Evolutionary conservation across 2,797 vertebrate genomes (phyloP), one percentile per base, ranked within the genome.

Genomic region (Bufotes viridis): DNA sequence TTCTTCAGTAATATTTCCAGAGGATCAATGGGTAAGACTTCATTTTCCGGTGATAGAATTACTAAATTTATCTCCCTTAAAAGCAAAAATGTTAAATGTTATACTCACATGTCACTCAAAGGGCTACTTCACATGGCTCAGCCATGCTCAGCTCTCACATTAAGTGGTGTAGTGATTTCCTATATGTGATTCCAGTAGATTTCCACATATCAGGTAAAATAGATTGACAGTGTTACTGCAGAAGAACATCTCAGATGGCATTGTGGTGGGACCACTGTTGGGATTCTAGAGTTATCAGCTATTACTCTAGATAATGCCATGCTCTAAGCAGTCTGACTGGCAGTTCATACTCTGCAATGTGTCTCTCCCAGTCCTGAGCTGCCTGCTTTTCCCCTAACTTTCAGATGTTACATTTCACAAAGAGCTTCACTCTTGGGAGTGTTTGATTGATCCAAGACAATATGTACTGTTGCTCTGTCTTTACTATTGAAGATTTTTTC

Each of bases 401-500:
- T 81, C 61, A 81, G 14, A 65, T 76, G 70, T 85, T 61, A 84
- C 70, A 76, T 63, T 42, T 18, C 34, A 49, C 29, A n/a, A n/a
- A 65, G 13, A 12, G 14, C 24, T 17, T n/a, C 24, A 20, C 81
- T 53, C 63, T 17, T 69, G 49, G 63, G n/a, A 67, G 55, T 17
- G n/a, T 26, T 55, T 26, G 49, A 53, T 65, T 18, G 65, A 69
- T 69, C 6, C n/a, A 69, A 53, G 61, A 69, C 61, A 12, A 53
- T 82, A 55, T 78, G 34, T 17, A 20, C 34, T 2, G 24, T 75
- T 29, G 2, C 22, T 29, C 12, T 84, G 58, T 34, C 24, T 14
- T 53, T 26, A 18, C 70, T 82, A 26, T 70, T 42, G 70, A 74
- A 74, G 70, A 8, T 22, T 55, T 53, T 70, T 15, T 20, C 22